Base-by-base conservation (phyloP, 2,888 invertebrate genomes). In the Seira musarum region DNA sequence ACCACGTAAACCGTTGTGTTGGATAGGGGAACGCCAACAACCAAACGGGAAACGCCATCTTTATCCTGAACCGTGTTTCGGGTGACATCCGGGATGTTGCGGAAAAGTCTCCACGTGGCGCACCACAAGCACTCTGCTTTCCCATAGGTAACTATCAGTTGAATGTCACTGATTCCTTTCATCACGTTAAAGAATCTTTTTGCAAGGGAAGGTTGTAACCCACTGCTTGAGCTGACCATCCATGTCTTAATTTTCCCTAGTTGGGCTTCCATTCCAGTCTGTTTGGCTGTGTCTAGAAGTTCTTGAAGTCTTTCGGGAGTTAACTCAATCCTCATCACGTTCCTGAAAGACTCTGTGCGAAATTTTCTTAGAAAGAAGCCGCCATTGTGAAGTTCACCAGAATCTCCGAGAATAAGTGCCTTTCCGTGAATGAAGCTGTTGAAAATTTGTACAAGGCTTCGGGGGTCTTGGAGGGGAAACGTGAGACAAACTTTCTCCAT, bases 391-490 rank as follows among this genome's bases (percentile, higher is more conserved):
- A 74, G 66, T 19, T 74, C 63, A 19, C 60, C 76, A 53, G 21
- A 15, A n/a, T 68, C 76, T 19, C 64, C 76, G n/a, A 70, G 17
- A 17, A 76, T 21, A 1, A 76, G 19, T 0, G 70, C 15, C 35
- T 65, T 69, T 6, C 69, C 76, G 35, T 76, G 76, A 22, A 76
- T 76, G 17, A 76, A 65, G 15, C 69, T 53, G 19, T 35, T 49
- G 19, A 81, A 81, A 10, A 81, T 76, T 35, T 77, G 76, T 2
- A 81, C 30, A 1, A 81, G 21, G 10, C 75, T 75, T n/a, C 81
- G 65, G 5, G 81, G 81, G 22, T 81, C 81, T 17, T 67, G 8
- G 0, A 81, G 63, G 1, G 81, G 76, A 49, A 76, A 81, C 5
- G 67, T 81, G 25, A 81, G 66, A 35, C 67, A 81, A 17, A 64